These are phyloP conservation scores for Desoria tigrina DNA, from an alignment of 2,888 invertebrate genomes.

Conservation along the genomic window DNA sequence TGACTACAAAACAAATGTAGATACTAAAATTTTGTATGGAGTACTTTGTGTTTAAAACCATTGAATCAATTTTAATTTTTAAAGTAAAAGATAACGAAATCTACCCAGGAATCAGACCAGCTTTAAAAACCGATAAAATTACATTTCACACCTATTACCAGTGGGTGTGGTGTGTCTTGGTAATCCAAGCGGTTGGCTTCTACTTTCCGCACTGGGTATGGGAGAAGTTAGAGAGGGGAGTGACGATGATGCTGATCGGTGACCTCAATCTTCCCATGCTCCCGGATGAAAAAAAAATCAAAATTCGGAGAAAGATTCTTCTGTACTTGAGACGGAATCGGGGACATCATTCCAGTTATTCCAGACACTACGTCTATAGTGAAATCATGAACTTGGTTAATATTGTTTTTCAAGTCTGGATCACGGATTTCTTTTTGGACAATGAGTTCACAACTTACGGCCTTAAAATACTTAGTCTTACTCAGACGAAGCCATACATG, in stretches of 20 bases:
- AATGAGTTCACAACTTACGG: slow-evolving; percentile 41
- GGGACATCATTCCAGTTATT: slow-evolving; percentile 18
- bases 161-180: slow-evolving; percentile 29
- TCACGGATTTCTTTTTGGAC: slow-evolving; percentile 40
- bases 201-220: slow-evolving; percentile 47
- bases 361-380: slow-evolving; percentile 27
- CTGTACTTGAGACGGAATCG: slow-evolving; percentile 37
- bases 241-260: slow-evolving; percentile 42
- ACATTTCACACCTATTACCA: slow-evolving; percentile 49
- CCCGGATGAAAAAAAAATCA: slow-evolving; percentile 42
- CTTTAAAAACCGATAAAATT: slow-evolving; percentile 42
- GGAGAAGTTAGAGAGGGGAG: slow-evolving; percentile 44
- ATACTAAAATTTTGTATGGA: not conserved
- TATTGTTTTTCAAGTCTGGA: slow-evolving; percentile 29
- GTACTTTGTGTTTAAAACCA: slow-evolving; percentile 1
- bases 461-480: slow-evolving; percentile 30
- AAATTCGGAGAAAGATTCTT: slow-evolving; percentile 36
- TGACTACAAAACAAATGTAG: no score
- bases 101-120: slow-evolving; percentile 55
- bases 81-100: slow-evolving; percentile 42
- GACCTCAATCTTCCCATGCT: slow-evolving; percentile 44
- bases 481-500: slow-evolving; percentile 36
- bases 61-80: not conserved
- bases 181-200: slow-evolving; percentile 54
- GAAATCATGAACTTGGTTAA: slow-evolving; percentile 40